These are phyloP conservation scores for Agrochola circellaris DNA, from an alignment of 2,888 invertebrate genomes.

Conservation along the genomic window DNA sequence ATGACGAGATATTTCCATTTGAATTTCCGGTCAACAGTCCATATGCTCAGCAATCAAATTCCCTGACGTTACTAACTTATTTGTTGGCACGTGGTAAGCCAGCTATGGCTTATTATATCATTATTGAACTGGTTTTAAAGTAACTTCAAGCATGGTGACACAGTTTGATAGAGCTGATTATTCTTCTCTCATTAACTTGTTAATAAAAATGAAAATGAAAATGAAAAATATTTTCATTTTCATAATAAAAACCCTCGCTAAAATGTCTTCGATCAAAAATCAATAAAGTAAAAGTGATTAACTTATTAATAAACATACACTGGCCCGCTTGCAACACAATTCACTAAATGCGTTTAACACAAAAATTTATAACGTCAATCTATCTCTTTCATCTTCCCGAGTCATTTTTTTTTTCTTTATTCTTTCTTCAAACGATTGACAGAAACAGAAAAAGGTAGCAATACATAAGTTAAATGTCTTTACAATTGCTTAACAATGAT, in stretches of 20 bases:
- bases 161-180: background rate
- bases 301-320: conserved; percentile 11
- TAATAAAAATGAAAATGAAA: too few species aligned
- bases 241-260: background rate
- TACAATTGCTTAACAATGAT: too few species aligned
- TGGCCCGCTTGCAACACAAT: background rate
- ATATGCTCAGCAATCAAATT: background rate
- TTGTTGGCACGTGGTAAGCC: background rate
- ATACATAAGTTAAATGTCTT: background rate
- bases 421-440: background rate
- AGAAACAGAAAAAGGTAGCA: background rate
- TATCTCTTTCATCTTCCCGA: background rate
- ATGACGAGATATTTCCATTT: background rate
- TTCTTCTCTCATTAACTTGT: background rate
- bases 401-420: background rate
- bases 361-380: background rate
- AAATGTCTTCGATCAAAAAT: background rate
- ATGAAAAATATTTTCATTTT: too few species aligned
- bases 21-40: background rate
- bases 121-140: background rate
- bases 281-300: background rate
- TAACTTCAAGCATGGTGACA: background rate
- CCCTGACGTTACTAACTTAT: background rate
- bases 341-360: background rate
- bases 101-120: background rate